Evolutionary conservation across 2,888 invertebrate genomes (phyloP).

Genomic region (Agrenia bidenticulata): DNA sequence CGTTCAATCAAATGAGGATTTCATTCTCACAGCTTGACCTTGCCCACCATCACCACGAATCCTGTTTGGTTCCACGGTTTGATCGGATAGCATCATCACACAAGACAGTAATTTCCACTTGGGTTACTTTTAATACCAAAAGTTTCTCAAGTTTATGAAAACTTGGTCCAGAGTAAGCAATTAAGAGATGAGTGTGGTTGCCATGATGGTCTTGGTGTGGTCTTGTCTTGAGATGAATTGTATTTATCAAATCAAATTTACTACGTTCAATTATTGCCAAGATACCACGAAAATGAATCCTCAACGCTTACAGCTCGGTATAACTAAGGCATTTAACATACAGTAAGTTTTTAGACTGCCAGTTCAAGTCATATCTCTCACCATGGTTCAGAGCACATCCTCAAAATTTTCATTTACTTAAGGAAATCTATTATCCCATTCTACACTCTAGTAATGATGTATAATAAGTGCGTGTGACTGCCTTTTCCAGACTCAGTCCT

Average conservation of each 20-base stretch:
- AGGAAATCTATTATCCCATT: constrained; percentile 2
- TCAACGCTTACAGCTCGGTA: too few relatives aligned
- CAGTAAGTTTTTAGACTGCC: not conserved
- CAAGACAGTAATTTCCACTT: constrained; percentile 17
- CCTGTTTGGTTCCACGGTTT: too few relatives aligned
- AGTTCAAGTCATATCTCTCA: not conserved
- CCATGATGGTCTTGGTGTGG: not conserved
- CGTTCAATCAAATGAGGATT: not conserved
- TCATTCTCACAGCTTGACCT: too few relatives aligned
- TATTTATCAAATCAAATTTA: constrained; percentile 17
- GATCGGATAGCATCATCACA: not conserved
- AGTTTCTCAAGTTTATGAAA: constrained; percentile 4
- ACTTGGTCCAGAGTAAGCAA: not conserved
- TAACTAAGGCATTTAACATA: not conserved
- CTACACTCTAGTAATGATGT: not conserved
- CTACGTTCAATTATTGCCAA: not conserved
- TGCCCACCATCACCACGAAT: too few relatives aligned
- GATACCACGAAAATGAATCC: too few relatives aligned
- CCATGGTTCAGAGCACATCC: not conserved
- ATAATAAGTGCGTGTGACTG: constrained; percentile 8
- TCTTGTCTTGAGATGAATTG: too few relatives aligned
- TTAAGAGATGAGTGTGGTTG: not conserved
- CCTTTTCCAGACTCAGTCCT: not conserved
- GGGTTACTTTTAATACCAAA: constrained; percentile 15
- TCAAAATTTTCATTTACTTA: not conserved